Evolutionary conservation across 2,113 vertebrate species (phyloP).

Genomic region (Oxygymnocypris stewartii): DNA sequence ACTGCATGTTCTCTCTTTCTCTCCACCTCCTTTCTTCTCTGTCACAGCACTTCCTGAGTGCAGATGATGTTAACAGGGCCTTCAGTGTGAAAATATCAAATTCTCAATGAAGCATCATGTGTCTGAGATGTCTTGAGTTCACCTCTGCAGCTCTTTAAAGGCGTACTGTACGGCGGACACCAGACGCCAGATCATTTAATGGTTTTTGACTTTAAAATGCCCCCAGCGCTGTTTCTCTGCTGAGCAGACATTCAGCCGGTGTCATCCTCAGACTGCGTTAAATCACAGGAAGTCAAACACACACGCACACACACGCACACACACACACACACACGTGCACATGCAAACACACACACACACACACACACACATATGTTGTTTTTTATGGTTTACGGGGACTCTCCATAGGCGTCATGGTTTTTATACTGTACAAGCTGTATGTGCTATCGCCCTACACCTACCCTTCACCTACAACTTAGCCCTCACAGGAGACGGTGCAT

Average conservation of each 20-base stretch:
- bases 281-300: slow-evolving; percentile 42
- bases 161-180: not conserved
- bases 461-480: too few relatives aligned
- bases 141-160: slow-evolving; percentile 25
- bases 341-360: not conserved
- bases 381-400: too few relatives aligned
- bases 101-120: slow-evolving; percentile 50
- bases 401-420: too few relatives aligned
- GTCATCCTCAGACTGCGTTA: slow-evolving; percentile 57
- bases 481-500: too few relatives aligned
- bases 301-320: not conserved
- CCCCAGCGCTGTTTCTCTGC: slow-evolving; percentile 25
- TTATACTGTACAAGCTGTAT: too few relatives aligned
- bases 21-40: slow-evolving; percentile 12
- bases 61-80: slow-evolving; percentile 49
- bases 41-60: slow-evolving; percentile 11
- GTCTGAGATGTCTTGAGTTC: slow-evolving; percentile 17
- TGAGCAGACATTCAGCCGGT: slow-evolving; percentile 9
- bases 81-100: slow-evolving; percentile 49
- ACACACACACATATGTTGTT: too few relatives aligned
- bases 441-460: too few relatives aligned
- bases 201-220: slow-evolving; percentile 35
- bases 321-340: too few relatives aligned
- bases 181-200: slow-evolving; percentile 31
- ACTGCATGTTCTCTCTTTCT: not conserved